Conservation (phyloP, 2,113 vertebrate species). For the Dermatemys mawii region DNA sequence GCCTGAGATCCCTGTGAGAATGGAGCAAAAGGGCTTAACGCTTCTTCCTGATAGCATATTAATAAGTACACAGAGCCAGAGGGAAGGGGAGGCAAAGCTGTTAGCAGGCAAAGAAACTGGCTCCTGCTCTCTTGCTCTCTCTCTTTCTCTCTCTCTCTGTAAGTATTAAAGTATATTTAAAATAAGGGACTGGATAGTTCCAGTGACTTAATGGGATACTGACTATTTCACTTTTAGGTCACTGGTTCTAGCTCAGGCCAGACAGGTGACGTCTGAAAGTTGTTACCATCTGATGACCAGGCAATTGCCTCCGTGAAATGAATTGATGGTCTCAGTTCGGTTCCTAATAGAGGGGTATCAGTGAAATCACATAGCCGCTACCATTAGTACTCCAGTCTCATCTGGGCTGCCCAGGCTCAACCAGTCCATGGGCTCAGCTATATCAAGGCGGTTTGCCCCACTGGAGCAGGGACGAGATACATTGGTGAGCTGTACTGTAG, state of each 20-base stretch:
- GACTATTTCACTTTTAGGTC: neutral
- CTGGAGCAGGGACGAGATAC: neutral
- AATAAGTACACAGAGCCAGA: neutral
- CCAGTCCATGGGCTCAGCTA: neutral
- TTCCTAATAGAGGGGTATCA: neutral
- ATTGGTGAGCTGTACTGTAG: neutral
- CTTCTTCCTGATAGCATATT: neutral
- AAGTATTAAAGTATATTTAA: constrained; percentile 20
- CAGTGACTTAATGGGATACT: constrained; percentile 24
- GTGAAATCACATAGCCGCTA: neutral
- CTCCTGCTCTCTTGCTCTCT: neutral
- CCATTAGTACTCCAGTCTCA: neutral
- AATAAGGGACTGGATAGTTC: constrained; percentile 21
- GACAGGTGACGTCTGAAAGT: neutral
- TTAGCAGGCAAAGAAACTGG: constrained; percentile 12
- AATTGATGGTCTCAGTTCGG: neutral
- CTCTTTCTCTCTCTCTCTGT: too few species aligned
- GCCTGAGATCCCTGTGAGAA: neutral
- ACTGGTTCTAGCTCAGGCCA: neutral
- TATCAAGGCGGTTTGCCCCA: neutral
- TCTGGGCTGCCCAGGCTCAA: neutral
- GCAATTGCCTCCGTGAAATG: constrained; percentile 22
- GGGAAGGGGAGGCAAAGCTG: neutral
- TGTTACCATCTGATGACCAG: fast-evolving
- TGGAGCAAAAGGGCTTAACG: neutral